phyloP scores from a whole-genome alignment of 2,797 vertebrate species.

The Eidolon dupreanum region DNA sequence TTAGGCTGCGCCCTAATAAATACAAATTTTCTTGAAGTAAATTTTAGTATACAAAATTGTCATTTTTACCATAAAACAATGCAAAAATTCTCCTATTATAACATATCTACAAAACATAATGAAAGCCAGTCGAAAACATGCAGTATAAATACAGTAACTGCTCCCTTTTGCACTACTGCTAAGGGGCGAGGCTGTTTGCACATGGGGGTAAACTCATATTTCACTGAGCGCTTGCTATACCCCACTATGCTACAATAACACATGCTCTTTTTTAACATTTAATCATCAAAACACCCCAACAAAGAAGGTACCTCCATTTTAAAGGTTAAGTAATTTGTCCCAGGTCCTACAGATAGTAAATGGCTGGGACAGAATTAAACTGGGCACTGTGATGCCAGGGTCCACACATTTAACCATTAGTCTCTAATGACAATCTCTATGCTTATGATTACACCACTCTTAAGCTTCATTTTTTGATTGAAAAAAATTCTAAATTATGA shows the following conservation, averaged over 20 bases:
- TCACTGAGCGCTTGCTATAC: background rate
- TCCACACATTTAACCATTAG: background rate
- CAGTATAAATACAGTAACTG: background rate
- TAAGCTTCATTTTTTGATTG: background rate
- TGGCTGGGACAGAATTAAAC: background rate
- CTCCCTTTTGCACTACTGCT: background rate
- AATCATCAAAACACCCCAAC: background rate
- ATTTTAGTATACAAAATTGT: background rate
- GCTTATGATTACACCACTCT: background rate
- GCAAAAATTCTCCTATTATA: background rate
- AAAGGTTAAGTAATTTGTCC: background rate
- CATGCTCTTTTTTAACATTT: background rate
- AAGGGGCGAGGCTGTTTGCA: background rate
- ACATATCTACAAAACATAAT: background rate
- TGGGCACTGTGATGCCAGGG: background rate
- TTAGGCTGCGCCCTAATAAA: background rate
- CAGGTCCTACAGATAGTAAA: background rate
- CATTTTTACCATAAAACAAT: background rate
- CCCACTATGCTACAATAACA: background rate
- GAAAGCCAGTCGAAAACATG: background rate
- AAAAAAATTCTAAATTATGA: background rate
- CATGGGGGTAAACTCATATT: accelerated
- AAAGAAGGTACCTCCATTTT: background rate
- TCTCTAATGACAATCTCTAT: background rate
- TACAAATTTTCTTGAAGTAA: background rate